These are phyloP conservation scores for Acanthopleura granulata DNA, from an alignment of 2,888 invertebrate genomes.

Conservation along the genomic window DNA sequence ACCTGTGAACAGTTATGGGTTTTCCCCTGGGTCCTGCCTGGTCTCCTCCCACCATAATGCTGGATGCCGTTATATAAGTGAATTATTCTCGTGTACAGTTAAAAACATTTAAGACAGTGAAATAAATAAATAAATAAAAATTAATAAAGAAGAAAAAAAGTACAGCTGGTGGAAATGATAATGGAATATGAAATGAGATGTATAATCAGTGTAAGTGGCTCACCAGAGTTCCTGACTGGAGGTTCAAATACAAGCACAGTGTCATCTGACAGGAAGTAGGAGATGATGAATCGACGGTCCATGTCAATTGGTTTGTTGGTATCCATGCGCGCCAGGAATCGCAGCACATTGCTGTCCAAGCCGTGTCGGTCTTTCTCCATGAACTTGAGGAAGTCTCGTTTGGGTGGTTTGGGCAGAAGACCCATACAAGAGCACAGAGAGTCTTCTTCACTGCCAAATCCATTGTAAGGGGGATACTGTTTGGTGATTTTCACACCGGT, in stretches of 20 bases:
- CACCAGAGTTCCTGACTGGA: constrained; percentile 68
- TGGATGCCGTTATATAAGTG: too few relatives aligned
- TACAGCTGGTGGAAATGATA: background rate
- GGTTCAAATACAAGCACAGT: constrained; percentile 68
- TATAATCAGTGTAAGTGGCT: too few relatives aligned
- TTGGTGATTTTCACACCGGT: constrained; percentile 20
- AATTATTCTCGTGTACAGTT: too few relatives aligned
- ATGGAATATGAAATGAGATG: too few relatives aligned
- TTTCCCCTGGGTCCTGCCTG: too few relatives aligned
- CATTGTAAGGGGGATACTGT: constrained; percentile 87
- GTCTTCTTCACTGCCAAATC: constrained; percentile 90
- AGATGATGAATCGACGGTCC: constrained; percentile 68
- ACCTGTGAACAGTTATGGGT: too few relatives aligned
- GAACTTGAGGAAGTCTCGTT: constrained; percentile 84
- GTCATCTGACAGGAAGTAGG: constrained; percentile 69
- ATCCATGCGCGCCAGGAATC: constrained; percentile 84
- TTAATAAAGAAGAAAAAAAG: background rate
- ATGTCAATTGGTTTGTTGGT: constrained; percentile 75
- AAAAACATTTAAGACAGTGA: too few relatives aligned
- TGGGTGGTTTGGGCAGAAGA: constrained; percentile 83
- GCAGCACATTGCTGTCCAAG: constrained; percentile 81
- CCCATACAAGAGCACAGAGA: constrained; percentile 88
- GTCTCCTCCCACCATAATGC: too few relatives aligned
- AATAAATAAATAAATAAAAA: background rate
- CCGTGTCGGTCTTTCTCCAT: constrained; percentile 81